Base-by-base conservation (phyloP, 2,113 vertebrate species). In the Upupa epops region DNA sequence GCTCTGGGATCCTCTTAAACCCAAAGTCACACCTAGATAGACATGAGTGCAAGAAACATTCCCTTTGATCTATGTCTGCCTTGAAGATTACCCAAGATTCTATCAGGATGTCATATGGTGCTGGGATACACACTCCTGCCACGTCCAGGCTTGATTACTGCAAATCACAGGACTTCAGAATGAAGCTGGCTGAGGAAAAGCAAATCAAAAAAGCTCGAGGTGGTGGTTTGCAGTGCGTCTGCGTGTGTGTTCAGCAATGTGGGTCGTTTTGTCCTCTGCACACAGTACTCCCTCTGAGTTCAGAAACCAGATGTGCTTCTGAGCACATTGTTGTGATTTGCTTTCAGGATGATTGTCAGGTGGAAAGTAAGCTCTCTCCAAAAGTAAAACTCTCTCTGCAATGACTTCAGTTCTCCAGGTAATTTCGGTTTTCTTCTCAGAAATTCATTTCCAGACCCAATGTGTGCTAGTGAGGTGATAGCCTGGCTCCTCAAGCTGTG, bases 21-120 rank as follows among this genome's bases (percentile, higher is more conserved):
- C 73, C 26, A 1, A 86, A 92, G 45, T 71, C 70, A 84, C 65
- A 86, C 61, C 49, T 86, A 64, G 36, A 49, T 48, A 83, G 64
- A 52, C n/a, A 45, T 66, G 60, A 92, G 64, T 93, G 72, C 40
- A 81, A 83, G 65, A 93, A 88, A 71, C 9, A 74, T 64, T 90
- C 4, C 3, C 37, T 92, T 90, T 93, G 80, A 77, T 84, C 65
- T 71, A 8, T 1, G 21, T 88, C 70, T 90, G 61, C 45, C 70
- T 84, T 72, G 81, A 88, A 83, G 89, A 92, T 83, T 86, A 78
- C 40, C 6, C 40, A 42, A 81, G 49, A 81, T 56, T 74, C 69
- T 36, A 37, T 78, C 48, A 70, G 65, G 22, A 37, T 92, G 37
- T 81, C 58, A 56, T 78, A 86, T 89, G 77, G 70, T 65, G 64